Conservation (phyloP, 1,140 invertebrate species). For the Laodelphax striatellus region DNA sequence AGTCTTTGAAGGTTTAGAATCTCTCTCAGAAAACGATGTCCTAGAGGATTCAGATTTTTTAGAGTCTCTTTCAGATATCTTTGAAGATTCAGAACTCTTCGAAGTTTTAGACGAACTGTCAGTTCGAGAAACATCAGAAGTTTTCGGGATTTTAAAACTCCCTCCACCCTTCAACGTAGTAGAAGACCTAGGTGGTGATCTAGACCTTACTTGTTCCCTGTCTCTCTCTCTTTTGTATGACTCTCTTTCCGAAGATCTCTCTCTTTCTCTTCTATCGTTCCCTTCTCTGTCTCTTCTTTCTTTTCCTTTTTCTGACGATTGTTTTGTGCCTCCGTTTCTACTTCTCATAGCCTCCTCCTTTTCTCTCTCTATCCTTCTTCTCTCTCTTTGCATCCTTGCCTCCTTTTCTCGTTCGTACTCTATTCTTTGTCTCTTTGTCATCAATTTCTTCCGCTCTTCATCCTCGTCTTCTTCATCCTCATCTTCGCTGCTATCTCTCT, state of each 20-base stretch:
- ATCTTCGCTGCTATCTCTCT: constrained; percentile 26
- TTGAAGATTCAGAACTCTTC: too few relatives aligned
- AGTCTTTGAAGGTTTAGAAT: too few relatives aligned
- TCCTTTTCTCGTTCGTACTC: constrained; percentile 51
- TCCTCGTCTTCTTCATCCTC: constrained; percentile 9
- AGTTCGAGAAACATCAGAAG: too few relatives aligned
- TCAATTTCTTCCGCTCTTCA: constrained; percentile 43
- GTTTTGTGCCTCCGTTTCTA: too few relatives aligned
- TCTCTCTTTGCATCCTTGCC: constrained; percentile 29
- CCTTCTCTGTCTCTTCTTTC: neutral
- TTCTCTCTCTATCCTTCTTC: constrained; percentile 29
- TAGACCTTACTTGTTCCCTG: constrained; percentile 4
- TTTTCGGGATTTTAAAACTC: constrained; percentile 6
- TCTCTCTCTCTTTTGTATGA: too few relatives aligned
- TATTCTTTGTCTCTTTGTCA: constrained; percentile 68
- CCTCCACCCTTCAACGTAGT: constrained; percentile 8
- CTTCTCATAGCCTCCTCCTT: constrained; percentile 24
- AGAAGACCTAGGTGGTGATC: neutral
- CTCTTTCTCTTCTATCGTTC: constrained; percentile 18
- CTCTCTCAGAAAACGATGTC: too few relatives aligned
- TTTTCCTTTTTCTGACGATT: too few relatives aligned
- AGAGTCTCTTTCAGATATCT: too few relatives aligned
- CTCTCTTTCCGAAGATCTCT: too few relatives aligned
- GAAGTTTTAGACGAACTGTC: too few relatives aligned
- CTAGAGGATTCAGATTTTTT: too few relatives aligned